These are phyloP conservation scores for Otis tarda DNA, from an alignment of 2,113 vertebrate genomes.

Conservation along the genomic window DNA sequence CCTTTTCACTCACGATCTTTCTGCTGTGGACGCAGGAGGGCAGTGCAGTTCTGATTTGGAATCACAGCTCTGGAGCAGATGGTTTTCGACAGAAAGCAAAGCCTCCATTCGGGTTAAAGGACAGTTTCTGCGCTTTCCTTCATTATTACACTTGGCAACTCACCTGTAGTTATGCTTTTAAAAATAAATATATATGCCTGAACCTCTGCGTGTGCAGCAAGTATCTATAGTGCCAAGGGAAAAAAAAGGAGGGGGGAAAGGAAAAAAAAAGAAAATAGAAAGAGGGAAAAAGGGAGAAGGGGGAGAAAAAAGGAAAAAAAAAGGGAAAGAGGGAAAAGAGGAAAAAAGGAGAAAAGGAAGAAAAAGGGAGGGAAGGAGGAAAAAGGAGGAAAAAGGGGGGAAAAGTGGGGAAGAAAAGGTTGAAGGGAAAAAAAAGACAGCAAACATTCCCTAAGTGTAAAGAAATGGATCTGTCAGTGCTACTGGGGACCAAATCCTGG, in stretches of 20 bases:
- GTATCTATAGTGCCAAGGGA: background rate
- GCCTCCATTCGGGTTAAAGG: background rate
- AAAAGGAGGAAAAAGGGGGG: fast-evolving
- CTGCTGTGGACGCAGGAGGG: conserved; percentile 58
- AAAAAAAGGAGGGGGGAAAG: background rate
- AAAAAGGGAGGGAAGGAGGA: too few species aligned
- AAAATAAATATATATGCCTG: background rate
- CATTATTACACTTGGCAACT: background rate
- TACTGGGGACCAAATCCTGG: background rate
- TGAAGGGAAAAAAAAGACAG: fast-evolving
- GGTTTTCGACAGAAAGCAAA: background rate
- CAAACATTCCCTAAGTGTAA: background rate
- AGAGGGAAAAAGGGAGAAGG: too few species aligned
- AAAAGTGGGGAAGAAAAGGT: too few species aligned
- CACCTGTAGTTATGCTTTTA: background rate
- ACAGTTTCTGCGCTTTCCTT: background rate
- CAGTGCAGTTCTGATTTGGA: conserved; percentile 52
- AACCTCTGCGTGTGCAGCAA: background rate
- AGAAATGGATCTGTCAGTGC: background rate
- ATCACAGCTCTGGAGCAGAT: background rate
- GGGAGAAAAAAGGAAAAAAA: fast-evolving
- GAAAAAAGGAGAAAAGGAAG: too few species aligned
- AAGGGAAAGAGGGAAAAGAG: background rate
- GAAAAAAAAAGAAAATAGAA: fast-evolving
- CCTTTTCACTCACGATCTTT: background rate